phyloP scores from a whole-genome alignment of 2,888 invertebrate species.

The Chirona hameri region DNA sequence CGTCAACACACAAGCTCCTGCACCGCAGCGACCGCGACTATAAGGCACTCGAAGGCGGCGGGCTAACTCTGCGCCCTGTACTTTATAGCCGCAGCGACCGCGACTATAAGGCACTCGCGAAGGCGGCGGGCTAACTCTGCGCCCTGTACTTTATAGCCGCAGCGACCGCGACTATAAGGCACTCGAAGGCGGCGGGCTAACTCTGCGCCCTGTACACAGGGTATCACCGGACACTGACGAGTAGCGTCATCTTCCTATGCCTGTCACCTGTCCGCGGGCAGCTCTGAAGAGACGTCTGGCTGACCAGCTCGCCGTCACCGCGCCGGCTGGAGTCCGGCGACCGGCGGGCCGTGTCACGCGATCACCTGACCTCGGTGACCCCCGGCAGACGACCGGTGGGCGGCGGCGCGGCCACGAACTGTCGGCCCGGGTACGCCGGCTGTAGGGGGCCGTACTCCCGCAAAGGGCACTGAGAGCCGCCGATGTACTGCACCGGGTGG shows the following conservation, averaged over 20 bases:
- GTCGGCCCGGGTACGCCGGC: conserved; percentile 5
- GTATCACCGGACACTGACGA: not conserved
- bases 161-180: not conserved
- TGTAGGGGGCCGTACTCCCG: conserved; percentile 8
- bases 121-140: too few relatives aligned
- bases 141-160: too few relatives aligned
- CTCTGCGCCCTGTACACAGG: too few relatives aligned
- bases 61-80: too few relatives aligned
- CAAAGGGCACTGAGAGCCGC: conserved; percentile 13
- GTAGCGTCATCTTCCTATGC: not conserved
- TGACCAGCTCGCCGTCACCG: not conserved
- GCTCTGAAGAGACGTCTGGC: not conserved
- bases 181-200: not conserved
- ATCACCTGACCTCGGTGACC: not conserved
- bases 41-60: too few relatives aligned
- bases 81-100: too few relatives aligned
- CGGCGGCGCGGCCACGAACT: not conserved
- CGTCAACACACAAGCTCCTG: too few relatives aligned
- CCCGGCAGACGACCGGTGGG: not conserved
- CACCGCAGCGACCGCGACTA: too few relatives aligned
- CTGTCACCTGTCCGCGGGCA: not conserved
- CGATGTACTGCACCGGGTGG: conserved; percentile 12
- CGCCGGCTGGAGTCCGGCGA: too few relatives aligned
- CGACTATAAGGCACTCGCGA: too few relatives aligned
- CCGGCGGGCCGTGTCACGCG: not conserved